Base-by-base conservation (phyloP, 2,797 vertebrate species). In the Podargus strigoides region DNA sequence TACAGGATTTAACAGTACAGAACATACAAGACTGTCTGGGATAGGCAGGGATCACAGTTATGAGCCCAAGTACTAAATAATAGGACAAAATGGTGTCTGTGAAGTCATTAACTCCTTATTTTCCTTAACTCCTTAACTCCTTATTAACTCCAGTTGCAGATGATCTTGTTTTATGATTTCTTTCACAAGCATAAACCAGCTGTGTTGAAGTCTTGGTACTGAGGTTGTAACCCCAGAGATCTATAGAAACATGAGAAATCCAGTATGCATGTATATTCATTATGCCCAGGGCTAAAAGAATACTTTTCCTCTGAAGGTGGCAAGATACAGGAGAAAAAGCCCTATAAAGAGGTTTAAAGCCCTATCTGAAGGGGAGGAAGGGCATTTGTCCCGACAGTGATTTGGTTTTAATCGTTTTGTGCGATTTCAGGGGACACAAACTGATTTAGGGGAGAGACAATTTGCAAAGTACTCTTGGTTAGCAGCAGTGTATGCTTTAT, bases 341-440 rank as follows among this genome's bases (percentile, higher is more conserved):
- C 82, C 75, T 86, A 36, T 92, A 87, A 94, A 89, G 64, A 92
- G 46, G 55, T 82, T 95, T 91, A 64, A 88, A 89, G 47, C 66
- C 37, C 62, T 28, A 76, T 78, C 75, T 90, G 81, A 94, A 94
- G 46, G 28, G 27, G 20, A 89, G 64, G 42, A n/a, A 18, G 55
- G 14, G 32, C 21, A 46, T 59, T 83, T 80, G 5, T 44, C n/a
- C 74, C 56, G 26, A 46, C 23, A 34, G 10, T 39, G 10, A 95
- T 93, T 95, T 9, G 23, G n/a, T 95, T 97, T 96, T 95, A 96
- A 94, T 96, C 94, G 82, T 84, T 96, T 93, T 83, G 79, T 96
- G 82, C 17, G 5, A 91, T 90, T 97, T 95, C 90, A 95, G 55
- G 85, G 85, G 64, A 50, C 46, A 49, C 69, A 75, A 91, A 49